phyloP scores from a whole-genome alignment of 2,113 vertebrate species.

The Eurypyga helias region DNA sequence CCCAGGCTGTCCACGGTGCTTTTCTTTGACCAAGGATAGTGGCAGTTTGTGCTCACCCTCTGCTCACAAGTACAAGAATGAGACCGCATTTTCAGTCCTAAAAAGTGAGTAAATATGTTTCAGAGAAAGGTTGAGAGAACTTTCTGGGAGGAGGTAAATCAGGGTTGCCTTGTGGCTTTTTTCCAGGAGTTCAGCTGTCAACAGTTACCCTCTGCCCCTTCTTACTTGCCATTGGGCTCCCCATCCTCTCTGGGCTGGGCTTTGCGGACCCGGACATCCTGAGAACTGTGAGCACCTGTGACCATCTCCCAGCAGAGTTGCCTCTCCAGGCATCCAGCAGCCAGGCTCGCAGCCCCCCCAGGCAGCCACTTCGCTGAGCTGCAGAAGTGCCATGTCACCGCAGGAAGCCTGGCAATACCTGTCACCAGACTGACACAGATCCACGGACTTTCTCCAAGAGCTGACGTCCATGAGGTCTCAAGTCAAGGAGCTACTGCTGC shows the following conservation, averaged over 20 bases:
- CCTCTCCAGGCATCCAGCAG: neutral
- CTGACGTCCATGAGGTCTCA: neutral
- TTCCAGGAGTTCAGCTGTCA: neutral
- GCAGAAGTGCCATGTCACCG: accelerated
- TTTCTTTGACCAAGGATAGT: too few species aligned
- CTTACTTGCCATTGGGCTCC: neutral
- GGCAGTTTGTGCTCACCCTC: neutral
- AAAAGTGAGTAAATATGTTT: neutral
- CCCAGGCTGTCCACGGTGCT: accelerated
- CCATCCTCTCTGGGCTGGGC: neutral
- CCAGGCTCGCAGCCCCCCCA: accelerated
- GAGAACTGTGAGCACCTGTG: neutral
- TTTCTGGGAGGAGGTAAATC: neutral
- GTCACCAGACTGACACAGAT: neutral
- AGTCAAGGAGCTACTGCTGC: neutral
- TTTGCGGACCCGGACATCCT: neutral
- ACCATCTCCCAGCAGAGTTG: neutral
- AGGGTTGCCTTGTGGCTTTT: neutral
- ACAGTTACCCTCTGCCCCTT: neutral
- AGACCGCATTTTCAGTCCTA: neutral
- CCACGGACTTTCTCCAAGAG: neutral
- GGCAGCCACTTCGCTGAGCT: neutral
- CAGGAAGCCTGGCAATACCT: neutral
- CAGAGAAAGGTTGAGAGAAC: neutral
- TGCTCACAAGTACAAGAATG: neutral